Evolutionary conservation across 1,140 invertebrate genomes (phyloP).

Genomic region (Charaxes varanes): DNA sequence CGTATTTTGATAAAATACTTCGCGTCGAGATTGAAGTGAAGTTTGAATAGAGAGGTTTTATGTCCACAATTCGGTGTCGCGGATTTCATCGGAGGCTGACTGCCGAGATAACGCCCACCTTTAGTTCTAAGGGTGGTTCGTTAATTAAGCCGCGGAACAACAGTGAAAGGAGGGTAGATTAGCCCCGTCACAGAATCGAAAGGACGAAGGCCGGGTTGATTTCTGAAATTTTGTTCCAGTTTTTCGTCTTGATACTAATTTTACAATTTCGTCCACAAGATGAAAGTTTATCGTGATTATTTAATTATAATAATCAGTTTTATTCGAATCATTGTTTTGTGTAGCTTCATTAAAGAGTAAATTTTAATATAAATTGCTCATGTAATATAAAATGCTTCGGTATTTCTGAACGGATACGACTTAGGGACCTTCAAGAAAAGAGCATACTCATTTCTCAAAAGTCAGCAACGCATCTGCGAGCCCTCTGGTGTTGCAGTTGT

Average conservation of each 20-base stretch:
- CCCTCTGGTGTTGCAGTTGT: no score
- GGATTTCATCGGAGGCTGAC: conserved; percentile 23
- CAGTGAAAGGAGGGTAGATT: conserved; percentile 24
- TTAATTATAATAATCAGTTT: no score
- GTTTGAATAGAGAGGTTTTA: conserved; percentile 21
- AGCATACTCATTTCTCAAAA: no score
- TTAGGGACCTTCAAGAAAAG: no score
- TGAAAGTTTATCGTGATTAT: neutral
- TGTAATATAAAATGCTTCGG: no score
- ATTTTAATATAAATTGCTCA: no score
- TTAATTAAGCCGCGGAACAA: conserved; percentile 24
- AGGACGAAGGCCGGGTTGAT: conserved; percentile 3
- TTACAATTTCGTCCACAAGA: neutral
- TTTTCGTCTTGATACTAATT: conserved; percentile 2
- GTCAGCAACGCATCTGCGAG: no score
- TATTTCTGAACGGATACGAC: no score
- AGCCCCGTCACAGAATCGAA: conserved; percentile 20
- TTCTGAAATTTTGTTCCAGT: conserved; percentile 1
- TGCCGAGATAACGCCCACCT: conserved; percentile 23
- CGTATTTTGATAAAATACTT: neutral
- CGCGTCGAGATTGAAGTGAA: conserved; percentile 8
- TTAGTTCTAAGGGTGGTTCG: conserved; percentile 21
- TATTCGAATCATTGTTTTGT: no score
- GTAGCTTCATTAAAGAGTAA: no score
- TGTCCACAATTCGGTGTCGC: conserved; percentile 20